Evolutionary conservation across 2,113 vertebrate genomes (phyloP).

Genomic region (western clawed frog (Xenopus tropicalis)): DNA sequence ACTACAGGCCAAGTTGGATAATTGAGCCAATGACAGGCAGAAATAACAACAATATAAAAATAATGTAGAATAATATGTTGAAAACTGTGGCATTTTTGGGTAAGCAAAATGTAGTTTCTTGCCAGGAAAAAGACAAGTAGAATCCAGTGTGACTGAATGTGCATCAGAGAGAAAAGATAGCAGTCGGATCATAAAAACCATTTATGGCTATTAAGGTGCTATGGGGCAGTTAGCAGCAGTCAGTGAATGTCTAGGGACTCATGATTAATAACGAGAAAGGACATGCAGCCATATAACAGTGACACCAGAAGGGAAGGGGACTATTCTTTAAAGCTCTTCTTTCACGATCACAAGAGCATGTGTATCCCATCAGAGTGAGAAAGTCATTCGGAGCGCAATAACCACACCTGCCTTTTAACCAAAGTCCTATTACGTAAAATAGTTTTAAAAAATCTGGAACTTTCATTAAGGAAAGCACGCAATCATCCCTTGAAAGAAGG

Average conservation of each 20-base stretch:
- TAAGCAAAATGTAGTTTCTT: neutral
- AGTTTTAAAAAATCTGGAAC: neutral
- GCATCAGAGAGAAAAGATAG: constrained; percentile 38
- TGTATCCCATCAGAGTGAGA: neutral
- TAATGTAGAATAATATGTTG: no score
- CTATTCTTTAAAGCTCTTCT: neutral
- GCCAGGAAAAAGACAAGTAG: constrained; percentile 8
- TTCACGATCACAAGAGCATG: no score
- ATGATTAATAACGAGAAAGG: constrained; percentile 52
- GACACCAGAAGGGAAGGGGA: constrained; percentile 11
- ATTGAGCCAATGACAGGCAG: no score
- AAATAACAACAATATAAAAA: no score
- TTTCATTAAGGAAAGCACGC: neutral
- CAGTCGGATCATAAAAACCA: constrained; percentile 53
- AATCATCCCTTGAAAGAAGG: no score
- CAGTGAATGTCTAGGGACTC: constrained; percentile 54
- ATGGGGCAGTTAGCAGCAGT: constrained; percentile 51
- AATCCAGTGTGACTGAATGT: constrained; percentile 30
- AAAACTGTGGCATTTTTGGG: no score
- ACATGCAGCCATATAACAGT: constrained; percentile 27
- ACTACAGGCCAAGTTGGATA: no score
- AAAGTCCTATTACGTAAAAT: neutral
- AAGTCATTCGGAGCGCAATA: neutral
- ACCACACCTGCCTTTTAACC: neutral
- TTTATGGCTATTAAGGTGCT: constrained; percentile 55